Percentiles rank a stretch among this genome's conserved stretches.
phyloP scores from a whole-genome alignment of 1,140 invertebrate genomes.

The Diprion similis region DNA sequence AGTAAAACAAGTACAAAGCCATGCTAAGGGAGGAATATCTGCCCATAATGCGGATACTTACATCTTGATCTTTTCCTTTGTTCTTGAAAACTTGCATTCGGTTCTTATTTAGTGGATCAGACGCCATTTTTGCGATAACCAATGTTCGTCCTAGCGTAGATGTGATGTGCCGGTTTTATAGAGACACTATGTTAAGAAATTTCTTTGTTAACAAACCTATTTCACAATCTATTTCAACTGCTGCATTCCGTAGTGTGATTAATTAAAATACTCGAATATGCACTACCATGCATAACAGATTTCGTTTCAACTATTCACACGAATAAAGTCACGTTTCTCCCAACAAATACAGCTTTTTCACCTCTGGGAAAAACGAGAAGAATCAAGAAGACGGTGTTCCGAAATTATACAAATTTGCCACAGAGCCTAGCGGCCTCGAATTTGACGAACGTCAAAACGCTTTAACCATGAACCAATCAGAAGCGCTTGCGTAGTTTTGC shows the following conservation, averaged over 20 bases:
- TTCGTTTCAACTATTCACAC: not conserved
- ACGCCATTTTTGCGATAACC: constrained; percentile 76
- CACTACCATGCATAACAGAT: constrained; percentile 44
- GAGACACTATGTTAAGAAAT: not conserved
- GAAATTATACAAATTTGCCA: not conserved
- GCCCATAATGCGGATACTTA: constrained; percentile 66
- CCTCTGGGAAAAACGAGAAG: constrained; percentile 24
- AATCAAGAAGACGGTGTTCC: constrained; percentile 26
- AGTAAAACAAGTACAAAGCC: constrained; percentile 6
- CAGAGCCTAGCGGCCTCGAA: not conserved
- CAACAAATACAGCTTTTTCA: constrained; percentile 11
- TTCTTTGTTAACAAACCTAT: not conserved
- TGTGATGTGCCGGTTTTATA: constrained; percentile 24
- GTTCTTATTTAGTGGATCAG: constrained; percentile 76
- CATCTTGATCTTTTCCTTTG: constrained; percentile 96
- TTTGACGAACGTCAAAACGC: too few species aligned
- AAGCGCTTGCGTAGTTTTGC: too few species aligned
- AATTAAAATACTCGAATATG: constrained; percentile 41
- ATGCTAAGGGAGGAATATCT: not conserved
- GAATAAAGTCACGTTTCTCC: constrained; percentile 29
- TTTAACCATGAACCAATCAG: too few species aligned
- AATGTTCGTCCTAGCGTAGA: constrained; percentile 42
- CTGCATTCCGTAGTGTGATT: constrained; percentile 42
- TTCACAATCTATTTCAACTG: constrained; percentile 39
- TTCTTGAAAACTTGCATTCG: constrained; percentile 95